Evolutionary conservation across 2,797 vertebrate species (phyloP).

Genomic region (Chelon auratus): DNA sequence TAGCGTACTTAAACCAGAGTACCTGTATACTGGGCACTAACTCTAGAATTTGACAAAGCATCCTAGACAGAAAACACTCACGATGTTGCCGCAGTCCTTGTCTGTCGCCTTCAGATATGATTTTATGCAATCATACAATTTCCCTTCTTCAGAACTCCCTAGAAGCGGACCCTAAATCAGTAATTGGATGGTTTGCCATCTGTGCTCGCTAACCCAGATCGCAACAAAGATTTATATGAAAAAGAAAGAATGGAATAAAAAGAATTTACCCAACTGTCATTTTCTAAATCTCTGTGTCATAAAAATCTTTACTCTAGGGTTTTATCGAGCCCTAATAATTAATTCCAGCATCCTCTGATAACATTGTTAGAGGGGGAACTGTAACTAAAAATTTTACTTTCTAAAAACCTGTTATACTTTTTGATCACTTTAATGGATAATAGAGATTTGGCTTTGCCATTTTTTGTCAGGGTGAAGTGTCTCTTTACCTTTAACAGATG

Average conservation of each 20-base stretch:
- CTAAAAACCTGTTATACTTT: slow-evolving; percentile 19
- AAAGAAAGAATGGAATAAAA: background rate
- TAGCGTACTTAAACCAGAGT: slow-evolving; percentile 23
- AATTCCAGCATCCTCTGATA: slow-evolving; percentile 34
- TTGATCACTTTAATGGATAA: slow-evolving; percentile 24
- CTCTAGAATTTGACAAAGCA: slow-evolving; percentile 28
- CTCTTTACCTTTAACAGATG: slow-evolving; percentile 60
- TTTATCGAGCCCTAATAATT: slow-evolving; percentile 42
- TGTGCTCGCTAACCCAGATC: slow-evolving; percentile 34
- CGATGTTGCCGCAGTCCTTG: slow-evolving; percentile 20
- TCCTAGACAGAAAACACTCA: slow-evolving; percentile 39
- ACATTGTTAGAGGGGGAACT: slow-evolving; percentile 41
- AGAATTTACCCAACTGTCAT: slow-evolving; percentile 10
- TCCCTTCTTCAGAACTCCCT: slow-evolving; percentile 28
- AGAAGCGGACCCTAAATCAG: slow-evolving; percentile 27
- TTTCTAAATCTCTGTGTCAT: slow-evolving; percentile 7
- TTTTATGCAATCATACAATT: slow-evolving; percentile 41
- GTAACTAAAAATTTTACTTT: slow-evolving; percentile 38
- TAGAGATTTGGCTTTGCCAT: slow-evolving; percentile 32
- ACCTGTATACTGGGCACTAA: slow-evolving; percentile 1
- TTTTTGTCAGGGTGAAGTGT: slow-evolving; percentile 28
- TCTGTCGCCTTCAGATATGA: slow-evolving; percentile 35
- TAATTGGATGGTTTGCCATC: slow-evolving; percentile 30
- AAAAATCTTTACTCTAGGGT: slow-evolving; percentile 23
- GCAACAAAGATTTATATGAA: slow-evolving; percentile 9